Conservation (phyloP, 35 echinoderm and acorn worm genomes). For the Lytechinus variegatus region DNA sequence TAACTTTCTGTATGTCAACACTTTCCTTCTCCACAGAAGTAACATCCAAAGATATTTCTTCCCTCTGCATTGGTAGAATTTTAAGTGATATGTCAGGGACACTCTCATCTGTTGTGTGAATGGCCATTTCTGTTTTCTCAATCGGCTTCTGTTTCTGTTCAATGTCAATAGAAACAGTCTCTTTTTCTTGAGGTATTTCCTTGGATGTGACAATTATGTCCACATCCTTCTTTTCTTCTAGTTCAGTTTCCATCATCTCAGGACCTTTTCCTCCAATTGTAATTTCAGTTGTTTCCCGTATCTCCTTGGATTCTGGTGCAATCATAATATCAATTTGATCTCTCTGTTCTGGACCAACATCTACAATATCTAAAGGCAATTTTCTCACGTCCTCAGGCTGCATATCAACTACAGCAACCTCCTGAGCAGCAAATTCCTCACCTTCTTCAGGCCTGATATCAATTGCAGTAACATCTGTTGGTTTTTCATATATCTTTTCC, state of each 20-base stretch:
- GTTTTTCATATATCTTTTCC: not conserved
- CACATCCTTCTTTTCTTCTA: not conserved
- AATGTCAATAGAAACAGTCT: constrained; percentile 3
- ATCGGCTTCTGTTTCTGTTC: not conserved
- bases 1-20: constrained; percentile 32
- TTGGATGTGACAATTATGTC: not conserved
- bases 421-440: constrained; percentile 16
- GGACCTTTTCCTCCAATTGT: not conserved
- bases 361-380: not conserved
- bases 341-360: not conserved
- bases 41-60: constrained; percentile 18
- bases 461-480: not conserved
- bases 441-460: not conserved
- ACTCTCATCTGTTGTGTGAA: not conserved
- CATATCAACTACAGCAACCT: not conserved
- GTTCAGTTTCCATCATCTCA: not conserved
- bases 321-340: not conserved
- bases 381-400: constrained; percentile 47
- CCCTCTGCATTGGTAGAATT: constrained; percentile 37
- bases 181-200: not conserved
- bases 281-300: not conserved
- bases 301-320: not conserved
- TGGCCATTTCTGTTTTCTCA: constrained; percentile 43
- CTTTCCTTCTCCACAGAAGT: constrained; percentile 19
- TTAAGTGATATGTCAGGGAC: constrained; percentile 12